Conservation (phyloP, 2,888 invertebrate genomes). For the Cataglyphis altisquamis region DNA sequence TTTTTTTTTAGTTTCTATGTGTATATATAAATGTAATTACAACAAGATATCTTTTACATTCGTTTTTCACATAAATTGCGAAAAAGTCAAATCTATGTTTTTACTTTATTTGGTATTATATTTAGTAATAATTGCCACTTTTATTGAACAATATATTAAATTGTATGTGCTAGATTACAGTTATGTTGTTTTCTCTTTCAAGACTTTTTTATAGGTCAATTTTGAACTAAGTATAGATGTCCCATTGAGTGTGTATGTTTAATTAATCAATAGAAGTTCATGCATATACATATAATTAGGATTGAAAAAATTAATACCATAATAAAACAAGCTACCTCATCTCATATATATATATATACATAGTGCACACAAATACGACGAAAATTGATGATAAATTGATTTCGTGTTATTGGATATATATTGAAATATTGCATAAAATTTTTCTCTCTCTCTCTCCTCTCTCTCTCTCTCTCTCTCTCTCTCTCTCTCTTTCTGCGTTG, state of each 20-base stretch:
- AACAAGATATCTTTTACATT: not conserved
- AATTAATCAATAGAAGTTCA: not conserved
- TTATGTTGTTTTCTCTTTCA: not conserved
- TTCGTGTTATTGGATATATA: constrained; percentile 13
- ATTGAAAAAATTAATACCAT: not conserved
- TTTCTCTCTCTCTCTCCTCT: not conserved
- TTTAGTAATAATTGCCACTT: not conserved
- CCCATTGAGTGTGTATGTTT: not conserved
- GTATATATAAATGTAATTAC: not conserved
- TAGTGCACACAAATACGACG: not conserved
- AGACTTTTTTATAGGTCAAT: not conserved
- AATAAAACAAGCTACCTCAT: not conserved
- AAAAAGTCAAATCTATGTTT: not conserved
- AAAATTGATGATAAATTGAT: constrained; percentile 28
- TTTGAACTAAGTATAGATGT: not conserved
- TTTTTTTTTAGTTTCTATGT: not conserved
- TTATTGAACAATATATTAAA: not conserved
- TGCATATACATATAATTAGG: not conserved
- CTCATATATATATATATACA: not conserved
- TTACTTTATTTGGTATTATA: not conserved
- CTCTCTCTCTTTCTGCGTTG: not conserved
- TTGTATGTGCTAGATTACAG: not conserved
- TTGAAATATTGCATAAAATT: constrained; percentile 9
- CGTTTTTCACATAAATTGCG: not conserved
- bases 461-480: not conserved